Evolutionary conservation across 1,140 invertebrate genomes (phyloP).

Genomic region (Caenorhabditis tropicalis): DNA sequence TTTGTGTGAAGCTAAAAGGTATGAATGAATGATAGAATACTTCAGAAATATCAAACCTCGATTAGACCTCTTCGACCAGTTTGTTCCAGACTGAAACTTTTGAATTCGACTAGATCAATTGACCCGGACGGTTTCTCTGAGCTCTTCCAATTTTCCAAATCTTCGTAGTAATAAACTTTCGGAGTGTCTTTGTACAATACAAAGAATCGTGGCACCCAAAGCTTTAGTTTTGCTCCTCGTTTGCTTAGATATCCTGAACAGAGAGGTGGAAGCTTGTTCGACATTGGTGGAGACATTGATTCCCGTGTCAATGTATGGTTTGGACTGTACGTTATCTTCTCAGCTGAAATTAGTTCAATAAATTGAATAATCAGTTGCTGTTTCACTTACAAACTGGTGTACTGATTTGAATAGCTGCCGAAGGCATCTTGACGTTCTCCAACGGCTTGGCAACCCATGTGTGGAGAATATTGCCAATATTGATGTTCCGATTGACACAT

Average conservation of each 20-base stretch:
- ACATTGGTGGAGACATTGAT: not conserved
- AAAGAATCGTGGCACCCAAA: conserved; percentile 21
- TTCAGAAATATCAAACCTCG: not conserved
- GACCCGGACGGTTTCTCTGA: not conserved
- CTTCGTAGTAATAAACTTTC: conserved; percentile 24
- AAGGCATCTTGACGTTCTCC: not conserved
- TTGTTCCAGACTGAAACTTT: not conserved
- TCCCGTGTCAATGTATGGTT: not conserved
- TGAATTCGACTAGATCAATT: not conserved
- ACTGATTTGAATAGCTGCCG: conserved; percentile 1
- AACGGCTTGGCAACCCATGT: conserved; percentile 8
- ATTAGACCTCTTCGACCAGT: not conserved
- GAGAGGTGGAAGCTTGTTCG: not conserved
- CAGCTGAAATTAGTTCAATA: not conserved
- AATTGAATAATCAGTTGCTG: not conserved
- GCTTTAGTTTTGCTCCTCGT: conserved; percentile 17
- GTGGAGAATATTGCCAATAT: not conserved
- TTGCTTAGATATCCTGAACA: conserved; percentile 16
- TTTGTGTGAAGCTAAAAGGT: conserved; percentile 1
- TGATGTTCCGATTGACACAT: not conserved
- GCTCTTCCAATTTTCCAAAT: conserved; percentile 2
- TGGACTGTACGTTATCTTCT: not conserved
- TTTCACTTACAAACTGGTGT: not conserved
- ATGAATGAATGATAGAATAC: not conserved
- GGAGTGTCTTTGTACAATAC: not conserved